phyloP scores from a whole-genome alignment of 1,140 invertebrate species.

The Pseudobourletiella spinata region DNA sequence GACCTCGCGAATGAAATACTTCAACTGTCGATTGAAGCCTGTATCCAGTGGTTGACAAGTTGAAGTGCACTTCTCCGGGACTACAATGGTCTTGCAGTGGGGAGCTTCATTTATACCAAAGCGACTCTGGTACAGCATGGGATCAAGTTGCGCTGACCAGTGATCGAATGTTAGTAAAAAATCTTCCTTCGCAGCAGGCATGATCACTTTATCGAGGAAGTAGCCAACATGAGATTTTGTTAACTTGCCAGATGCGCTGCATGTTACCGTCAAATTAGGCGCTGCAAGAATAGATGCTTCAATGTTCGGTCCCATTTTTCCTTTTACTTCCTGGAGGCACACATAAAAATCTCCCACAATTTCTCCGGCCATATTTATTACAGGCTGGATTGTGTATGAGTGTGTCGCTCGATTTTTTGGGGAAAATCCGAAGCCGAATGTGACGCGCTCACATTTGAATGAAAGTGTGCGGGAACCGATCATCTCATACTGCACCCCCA shows the following conservation, averaged over 20 bases:
- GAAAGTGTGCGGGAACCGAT: not conserved
- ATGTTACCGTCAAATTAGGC: no score
- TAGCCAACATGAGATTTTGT: no score
- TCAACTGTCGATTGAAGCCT: conserved; percentile 11
- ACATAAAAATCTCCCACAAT: conserved; percentile 20
- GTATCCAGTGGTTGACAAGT: conserved; percentile 23
- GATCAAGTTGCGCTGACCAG: conserved; percentile 20
- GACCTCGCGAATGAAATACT: conserved; percentile 16
- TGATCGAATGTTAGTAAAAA: conserved; percentile 20
- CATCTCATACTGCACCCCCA: conserved; percentile 17
- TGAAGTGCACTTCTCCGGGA: conserved; percentile 22
- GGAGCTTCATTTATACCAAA: conserved; percentile 10
- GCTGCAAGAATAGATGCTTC: not conserved
- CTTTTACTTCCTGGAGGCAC: conserved; percentile 19
- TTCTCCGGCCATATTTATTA: conserved; percentile 8
- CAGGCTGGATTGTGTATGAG: conserved; percentile 22
- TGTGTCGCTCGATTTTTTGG: conserved; percentile 22
- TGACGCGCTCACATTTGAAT: conserved; percentile 7
- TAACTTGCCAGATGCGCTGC: no score
- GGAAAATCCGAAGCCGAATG: conserved; percentile 14
- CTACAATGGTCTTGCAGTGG: not conserved
- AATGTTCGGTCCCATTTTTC: conserved; percentile 15
- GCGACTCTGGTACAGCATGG: not conserved
- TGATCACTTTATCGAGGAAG: no score
- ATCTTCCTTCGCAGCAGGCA: not conserved